These are phyloP conservation scores for Lacerta viridis DNA, from an alignment of 2,797 vertebrate species.

Conservation along the genomic window DNA sequence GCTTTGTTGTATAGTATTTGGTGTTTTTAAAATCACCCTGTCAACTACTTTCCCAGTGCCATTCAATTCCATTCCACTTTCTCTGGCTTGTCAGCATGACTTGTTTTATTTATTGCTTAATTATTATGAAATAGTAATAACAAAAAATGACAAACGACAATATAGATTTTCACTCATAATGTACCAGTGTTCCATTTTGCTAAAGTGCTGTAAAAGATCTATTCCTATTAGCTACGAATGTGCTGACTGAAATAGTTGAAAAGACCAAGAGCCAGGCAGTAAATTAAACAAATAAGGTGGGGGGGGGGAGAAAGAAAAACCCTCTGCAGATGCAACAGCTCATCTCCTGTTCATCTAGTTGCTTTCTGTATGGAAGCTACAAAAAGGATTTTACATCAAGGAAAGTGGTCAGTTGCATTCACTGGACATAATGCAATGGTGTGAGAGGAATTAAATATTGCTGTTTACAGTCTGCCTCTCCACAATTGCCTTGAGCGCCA, in stretches of 20 bases:
- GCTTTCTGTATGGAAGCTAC: conserved; percentile 25
- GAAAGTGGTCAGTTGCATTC: neutral
- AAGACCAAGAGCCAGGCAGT: conserved; percentile 31
- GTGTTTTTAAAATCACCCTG: neutral
- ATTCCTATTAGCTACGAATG: conserved; percentile 53
- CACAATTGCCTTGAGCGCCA: neutral
- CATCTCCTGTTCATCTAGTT: conserved; percentile 26
- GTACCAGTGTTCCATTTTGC: conserved; percentile 58
- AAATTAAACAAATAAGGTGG: neutral
- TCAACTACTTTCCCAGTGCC: neutral
- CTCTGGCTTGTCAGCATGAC: conserved; percentile 16
- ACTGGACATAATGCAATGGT: neutral
- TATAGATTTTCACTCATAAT: conserved; percentile 69
- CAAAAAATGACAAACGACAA: conserved; percentile 66
- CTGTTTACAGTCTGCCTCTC: neutral
- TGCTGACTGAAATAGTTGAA: conserved; percentile 66
- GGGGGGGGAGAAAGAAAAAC: neutral
- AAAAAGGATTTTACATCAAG: neutral
- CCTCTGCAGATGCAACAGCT: neutral
- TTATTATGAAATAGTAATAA: conserved; percentile 68
- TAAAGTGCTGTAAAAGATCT: conserved; percentile 66
- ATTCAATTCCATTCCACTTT: neutral
- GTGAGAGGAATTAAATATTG: neutral
- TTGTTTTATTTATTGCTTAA: conserved; percentile 64
- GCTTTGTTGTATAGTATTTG: neutral